phyloP scores from a whole-genome alignment of 2,797 vertebrate genomes.

The Clangula hyemalis region DNA sequence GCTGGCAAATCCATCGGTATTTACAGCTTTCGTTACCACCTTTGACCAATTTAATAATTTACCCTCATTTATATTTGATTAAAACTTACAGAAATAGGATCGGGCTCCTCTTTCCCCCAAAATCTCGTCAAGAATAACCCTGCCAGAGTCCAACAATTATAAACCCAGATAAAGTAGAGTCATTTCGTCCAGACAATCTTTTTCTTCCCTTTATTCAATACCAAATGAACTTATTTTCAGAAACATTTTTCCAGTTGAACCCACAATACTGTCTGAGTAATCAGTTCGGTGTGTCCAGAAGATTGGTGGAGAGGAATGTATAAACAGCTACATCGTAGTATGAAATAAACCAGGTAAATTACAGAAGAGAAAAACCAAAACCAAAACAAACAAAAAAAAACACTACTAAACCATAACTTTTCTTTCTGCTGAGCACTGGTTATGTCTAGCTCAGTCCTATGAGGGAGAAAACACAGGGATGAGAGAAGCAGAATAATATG shows the following conservation, averaged over 20 bases:
- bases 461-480: neutral
- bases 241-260: neutral
- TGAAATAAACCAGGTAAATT: neutral
- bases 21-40: neutral
- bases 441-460: neutral
- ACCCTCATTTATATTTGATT: neutral
- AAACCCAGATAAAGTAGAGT: neutral
- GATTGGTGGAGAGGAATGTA: neutral
- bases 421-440: neutral
- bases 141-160: neutral
- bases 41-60: neutral
- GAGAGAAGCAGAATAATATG: conserved; percentile 42
- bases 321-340: neutral
- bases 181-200: neutral
- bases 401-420: neutral
- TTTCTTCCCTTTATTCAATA: neutral
- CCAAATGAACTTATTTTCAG: neutral
- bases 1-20: neutral
- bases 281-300: neutral
- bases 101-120: neutral
- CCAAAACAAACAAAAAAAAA: neutral
- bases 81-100: neutral
- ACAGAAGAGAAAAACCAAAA: neutral
- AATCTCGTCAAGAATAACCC: neutral
- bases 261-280: neutral